A percentile compares a stretch with the other conserved stretches of the same genome.
Conservation (phyloP, 2,113 vertebrate species). For the Rhinolophus ferrumequinum region DNA sequence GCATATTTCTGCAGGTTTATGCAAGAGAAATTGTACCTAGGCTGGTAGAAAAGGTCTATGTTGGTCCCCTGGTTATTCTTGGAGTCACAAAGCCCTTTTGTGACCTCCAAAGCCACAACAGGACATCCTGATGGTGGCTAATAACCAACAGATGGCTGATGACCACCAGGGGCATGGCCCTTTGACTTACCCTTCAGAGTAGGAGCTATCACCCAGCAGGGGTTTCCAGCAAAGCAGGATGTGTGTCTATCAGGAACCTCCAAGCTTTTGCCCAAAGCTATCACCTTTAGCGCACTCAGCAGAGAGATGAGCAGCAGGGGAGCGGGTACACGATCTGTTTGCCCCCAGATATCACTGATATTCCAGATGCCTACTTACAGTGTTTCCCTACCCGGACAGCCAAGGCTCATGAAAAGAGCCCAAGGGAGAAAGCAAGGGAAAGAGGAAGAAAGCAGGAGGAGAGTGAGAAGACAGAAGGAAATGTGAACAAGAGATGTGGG, state of each 20-base stretch:
- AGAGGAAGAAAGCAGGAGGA: neutral
- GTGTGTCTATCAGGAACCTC: too few relatives aligned
- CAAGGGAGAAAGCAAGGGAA: neutral
- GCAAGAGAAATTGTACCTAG: neutral
- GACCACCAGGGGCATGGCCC: neutral
- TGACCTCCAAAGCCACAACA: neutral
- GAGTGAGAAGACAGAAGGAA: neutral
- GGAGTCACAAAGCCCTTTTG: neutral
- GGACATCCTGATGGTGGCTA: neutral
- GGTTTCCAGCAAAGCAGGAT: neutral
- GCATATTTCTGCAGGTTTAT: rapidly evolving
- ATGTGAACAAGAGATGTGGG: neutral
- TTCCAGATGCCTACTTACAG: neutral
- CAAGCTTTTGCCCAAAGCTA: neutral
- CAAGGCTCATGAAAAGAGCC: neutral
- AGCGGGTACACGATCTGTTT: neutral
- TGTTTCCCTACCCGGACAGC: neutral
- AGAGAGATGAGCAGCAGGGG: neutral
- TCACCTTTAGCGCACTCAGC: neutral
- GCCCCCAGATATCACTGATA: neutral
- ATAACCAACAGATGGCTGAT: neutral
- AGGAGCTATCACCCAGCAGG: neutral
- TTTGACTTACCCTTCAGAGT: neutral
- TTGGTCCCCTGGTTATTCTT: neutral
- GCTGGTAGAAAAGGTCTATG: neutral